These are phyloP conservation scores for Notothenia coriiceps DNA, from an alignment of 2,113 vertebrate species.

Conservation along the genomic window DNA sequence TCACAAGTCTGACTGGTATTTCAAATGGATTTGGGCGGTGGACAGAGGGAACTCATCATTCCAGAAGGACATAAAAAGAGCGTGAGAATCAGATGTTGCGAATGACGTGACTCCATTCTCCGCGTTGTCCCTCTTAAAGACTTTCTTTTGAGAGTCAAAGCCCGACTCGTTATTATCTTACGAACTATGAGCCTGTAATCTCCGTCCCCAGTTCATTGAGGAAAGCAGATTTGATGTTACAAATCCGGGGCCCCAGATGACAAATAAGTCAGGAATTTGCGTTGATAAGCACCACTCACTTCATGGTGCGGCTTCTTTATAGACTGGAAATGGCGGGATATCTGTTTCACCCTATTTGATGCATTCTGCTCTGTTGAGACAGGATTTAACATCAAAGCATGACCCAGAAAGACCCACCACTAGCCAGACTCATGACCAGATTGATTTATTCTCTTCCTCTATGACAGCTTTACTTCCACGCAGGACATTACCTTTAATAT, in stretches of 20 bases:
- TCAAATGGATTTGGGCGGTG: conserved; percentile 43
- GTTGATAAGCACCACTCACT: conserved; percentile 60
- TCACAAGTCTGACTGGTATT: conserved; percentile 34
- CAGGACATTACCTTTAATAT: conserved; percentile 23
- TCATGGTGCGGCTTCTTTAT: not conserved
- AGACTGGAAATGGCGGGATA: conserved; percentile 26
- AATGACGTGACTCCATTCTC: conserved; percentile 35
- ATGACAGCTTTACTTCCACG: conserved; percentile 13
- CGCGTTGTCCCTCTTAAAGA: conserved; percentile 49
- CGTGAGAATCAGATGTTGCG: conserved; percentile 54
- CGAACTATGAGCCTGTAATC: conserved; percentile 69
- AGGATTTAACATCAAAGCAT: conserved; percentile 41
- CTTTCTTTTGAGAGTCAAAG: conserved; percentile 65
- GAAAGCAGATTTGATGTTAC: conserved; percentile 75
- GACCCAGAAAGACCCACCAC: conserved; percentile 38
- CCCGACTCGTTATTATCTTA: conserved; percentile 59
- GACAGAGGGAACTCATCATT: conserved; percentile 43
- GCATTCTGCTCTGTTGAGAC: conserved; percentile 18
- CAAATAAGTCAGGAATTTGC: conserved; percentile 71
- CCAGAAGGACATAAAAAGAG: conserved; percentile 28
- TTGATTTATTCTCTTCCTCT: not conserved
- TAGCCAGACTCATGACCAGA: not conserved
- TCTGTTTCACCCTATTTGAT: conserved; percentile 32
- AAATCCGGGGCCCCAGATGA: conserved; percentile 73
- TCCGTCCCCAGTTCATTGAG: conserved; percentile 64